Conservation (phyloP, 2,888 invertebrate species). For the Tridacna crocea region DNA sequence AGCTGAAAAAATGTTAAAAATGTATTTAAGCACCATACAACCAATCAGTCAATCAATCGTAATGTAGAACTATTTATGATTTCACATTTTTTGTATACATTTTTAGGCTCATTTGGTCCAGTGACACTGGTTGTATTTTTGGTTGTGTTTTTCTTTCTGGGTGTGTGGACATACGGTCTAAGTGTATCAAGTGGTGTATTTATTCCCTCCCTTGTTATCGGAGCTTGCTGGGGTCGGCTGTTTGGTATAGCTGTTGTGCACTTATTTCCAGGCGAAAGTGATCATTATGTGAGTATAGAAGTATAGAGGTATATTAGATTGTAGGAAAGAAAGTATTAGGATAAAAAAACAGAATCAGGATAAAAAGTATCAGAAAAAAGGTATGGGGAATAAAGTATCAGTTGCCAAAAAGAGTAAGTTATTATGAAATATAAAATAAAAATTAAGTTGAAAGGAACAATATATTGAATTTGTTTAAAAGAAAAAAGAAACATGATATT, state of each 20-base stretch:
- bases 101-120: constrained; percentile 75
- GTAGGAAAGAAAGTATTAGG: neutral
- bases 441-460: too few relatives aligned
- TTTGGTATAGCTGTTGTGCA: constrained; percentile 88
- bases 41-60: too few relatives aligned
- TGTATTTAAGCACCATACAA: too few relatives aligned
- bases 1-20: too few relatives aligned
- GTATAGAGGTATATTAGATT: too few relatives aligned
- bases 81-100: neutral
- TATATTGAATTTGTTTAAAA: neutral
- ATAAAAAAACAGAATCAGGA: too few relatives aligned
- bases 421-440: too few relatives aligned
- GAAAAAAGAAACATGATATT: neutral
- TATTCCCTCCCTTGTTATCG: constrained; percentile 96
- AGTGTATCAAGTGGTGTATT: constrained; percentile 96
- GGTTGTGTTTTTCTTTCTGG: constrained; percentile 93
- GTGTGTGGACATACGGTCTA: constrained; percentile 96
- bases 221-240: constrained; percentile 98
- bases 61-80: too few relatives aligned
- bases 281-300: constrained; percentile 71
- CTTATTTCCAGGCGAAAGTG: constrained; percentile 83
- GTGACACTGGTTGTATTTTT: constrained; percentile 83
- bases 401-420: too few relatives aligned
- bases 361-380: too few relatives aligned
- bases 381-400: too few relatives aligned